phyloP scores from a whole-genome alignment of 2,888 invertebrate species.

The Phyllotreta cruciferae region DNA sequence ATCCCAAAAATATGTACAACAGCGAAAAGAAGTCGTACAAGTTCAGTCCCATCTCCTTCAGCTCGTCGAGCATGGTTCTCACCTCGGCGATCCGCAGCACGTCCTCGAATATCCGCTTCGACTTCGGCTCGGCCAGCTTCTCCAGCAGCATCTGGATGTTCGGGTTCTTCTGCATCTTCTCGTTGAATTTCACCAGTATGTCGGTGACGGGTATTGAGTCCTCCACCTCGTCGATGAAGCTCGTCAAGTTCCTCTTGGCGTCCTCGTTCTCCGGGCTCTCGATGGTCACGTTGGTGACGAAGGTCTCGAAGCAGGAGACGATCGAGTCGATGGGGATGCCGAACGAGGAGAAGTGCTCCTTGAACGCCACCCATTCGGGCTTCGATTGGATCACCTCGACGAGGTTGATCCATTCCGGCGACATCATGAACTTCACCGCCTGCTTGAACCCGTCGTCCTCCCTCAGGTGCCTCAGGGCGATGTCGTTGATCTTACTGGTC shows the following conservation, averaged over 20 bases:
- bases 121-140: slow-evolving; percentile 41
- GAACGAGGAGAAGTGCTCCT: slow-evolving; percentile 34
- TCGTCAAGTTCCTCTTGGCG: slow-evolving; percentile 29
- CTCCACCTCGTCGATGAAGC: slow-evolving; percentile 33
- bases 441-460: slow-evolving; percentile 44
- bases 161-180: slow-evolving; percentile 37
- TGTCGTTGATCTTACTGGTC: slow-evolving; percentile 36
- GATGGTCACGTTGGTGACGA: slow-evolving; percentile 25
- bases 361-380: slow-evolving; percentile 42
- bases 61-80: slow-evolving; percentile 32
- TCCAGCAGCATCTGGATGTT: slow-evolving; percentile 40
- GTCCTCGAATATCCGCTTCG: slow-evolving; percentile 33
- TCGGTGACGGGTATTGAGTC: slow-evolving; percentile 29
- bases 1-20: slow-evolving; percentile 44
- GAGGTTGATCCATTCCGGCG: slow-evolving; percentile 42
- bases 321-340: slow-evolving; percentile 39
- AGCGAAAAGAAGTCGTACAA: slow-evolving; percentile 36
- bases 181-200: slow-evolving; percentile 33
- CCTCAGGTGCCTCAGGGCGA: slow-evolving; percentile 37
- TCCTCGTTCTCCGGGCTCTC: slow-evolving; percentile 5
- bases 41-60: slow-evolving; percentile 43
- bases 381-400: slow-evolving; percentile 34
- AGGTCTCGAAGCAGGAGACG: slow-evolving; percentile 33
- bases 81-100: slow-evolving; percentile 37
- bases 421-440: slow-evolving; percentile 44